Evolutionary conservation across 1,140 invertebrate genomes (phyloP).

Genomic region (Zaprionus inermis): DNA sequence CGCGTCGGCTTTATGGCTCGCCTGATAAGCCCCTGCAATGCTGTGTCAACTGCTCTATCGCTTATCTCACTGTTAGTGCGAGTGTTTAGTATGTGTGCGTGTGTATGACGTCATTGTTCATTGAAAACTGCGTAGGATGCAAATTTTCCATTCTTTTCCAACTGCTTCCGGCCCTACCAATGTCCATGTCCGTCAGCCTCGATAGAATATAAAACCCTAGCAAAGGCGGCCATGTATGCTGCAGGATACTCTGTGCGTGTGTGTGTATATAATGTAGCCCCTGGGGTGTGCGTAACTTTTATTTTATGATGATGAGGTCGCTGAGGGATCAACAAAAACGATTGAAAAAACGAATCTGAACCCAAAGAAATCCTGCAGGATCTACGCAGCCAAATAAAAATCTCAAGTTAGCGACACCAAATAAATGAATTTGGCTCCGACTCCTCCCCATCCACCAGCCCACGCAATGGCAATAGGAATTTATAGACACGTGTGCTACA

Average conservation of each 20-base stretch:
- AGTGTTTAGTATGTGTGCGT: constrained; percentile 12
- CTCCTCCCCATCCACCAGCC: constrained; percentile 13
- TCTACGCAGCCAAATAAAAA: constrained; percentile 46
- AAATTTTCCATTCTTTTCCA: constrained; percentile 43
- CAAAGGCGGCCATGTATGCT: constrained; percentile 67
- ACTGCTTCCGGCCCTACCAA: constrained; percentile 44
- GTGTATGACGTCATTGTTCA: constrained; percentile 74
- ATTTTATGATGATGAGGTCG: constrained; percentile 83
- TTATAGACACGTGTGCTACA: constrained; percentile 72
- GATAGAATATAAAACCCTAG: constrained; percentile 52
- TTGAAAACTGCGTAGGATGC: constrained; percentile 78
- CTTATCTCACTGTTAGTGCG: constrained; percentile 19
- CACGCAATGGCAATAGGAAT: constrained; percentile 58
- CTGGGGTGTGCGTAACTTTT: constrained; percentile 82
- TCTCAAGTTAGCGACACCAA: constrained; percentile 61
- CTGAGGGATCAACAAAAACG: constrained; percentile 74
- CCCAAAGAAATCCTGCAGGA: constrained; percentile 29
- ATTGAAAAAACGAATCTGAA: constrained; percentile 62
- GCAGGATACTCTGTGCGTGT: constrained; percentile 19
- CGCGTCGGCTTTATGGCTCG: constrained; percentile 35
- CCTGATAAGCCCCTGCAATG: constrained; percentile 65
- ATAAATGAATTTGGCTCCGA: constrained; percentile 23
- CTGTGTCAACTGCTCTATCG: constrained; percentile 32
- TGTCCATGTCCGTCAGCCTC: constrained; percentile 54
- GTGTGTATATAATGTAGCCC: constrained; percentile 65